These are phyloP conservation scores for Anguilla marmorata DNA, from an alignment of 2,797 vertebrate species.

Conservation along the genomic window DNA sequence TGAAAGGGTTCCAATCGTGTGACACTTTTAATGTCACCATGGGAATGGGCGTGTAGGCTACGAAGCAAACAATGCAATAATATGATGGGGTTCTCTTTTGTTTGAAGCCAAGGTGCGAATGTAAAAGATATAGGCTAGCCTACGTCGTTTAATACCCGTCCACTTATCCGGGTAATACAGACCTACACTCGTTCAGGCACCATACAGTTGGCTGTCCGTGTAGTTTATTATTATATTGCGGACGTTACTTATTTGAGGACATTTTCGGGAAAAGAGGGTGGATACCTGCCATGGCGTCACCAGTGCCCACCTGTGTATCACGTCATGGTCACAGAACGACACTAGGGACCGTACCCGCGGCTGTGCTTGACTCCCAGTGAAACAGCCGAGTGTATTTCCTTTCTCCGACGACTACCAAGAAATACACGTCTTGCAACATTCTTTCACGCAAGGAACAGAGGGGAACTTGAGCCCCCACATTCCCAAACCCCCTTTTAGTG, in stretches of 20 bases:
- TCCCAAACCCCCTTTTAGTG: not conserved
- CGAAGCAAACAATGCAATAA: not conserved
- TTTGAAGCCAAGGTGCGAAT: not conserved
- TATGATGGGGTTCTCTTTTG: not conserved
- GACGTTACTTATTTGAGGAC: not conserved
- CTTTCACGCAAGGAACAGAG: not conserved
- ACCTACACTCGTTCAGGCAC: not conserved
- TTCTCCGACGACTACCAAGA: not conserved
- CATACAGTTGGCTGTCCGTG: not conserved
- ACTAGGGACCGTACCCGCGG: not conserved
- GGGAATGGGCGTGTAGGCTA: not conserved
- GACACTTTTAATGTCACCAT: not conserved
- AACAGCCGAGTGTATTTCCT: not conserved
- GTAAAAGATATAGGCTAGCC: not conserved
- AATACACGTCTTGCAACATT: constrained; percentile 10
- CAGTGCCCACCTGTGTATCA: constrained; percentile 34
- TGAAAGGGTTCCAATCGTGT: not conserved
- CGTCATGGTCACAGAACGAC: constrained; percentile 24
- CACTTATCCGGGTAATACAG: not conserved
- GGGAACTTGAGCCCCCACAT: not conserved
- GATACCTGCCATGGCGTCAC: constrained; percentile 22
- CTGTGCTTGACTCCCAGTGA: not conserved
- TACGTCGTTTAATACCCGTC: not conserved
- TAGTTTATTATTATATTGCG: not conserved
- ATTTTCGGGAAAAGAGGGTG: not conserved